phyloP scores from a whole-genome alignment of 1,140 invertebrate species.

The Anastrepha obliqua region DNA sequence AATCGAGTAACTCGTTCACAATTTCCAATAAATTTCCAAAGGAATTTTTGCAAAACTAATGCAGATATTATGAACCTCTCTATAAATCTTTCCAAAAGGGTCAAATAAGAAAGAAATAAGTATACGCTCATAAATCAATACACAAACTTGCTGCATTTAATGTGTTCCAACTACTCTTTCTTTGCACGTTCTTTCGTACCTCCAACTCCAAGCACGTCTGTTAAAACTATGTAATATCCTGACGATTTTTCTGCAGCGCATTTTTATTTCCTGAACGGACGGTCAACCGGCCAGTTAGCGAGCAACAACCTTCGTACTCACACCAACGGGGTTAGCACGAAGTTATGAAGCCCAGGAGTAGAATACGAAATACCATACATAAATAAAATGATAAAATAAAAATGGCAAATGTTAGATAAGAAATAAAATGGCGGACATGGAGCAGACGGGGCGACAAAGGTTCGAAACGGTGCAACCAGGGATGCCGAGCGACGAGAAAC shows the following conservation, averaged over 20 bases:
- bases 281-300: background rate
- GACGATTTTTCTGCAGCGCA: slow-evolving; percentile 38
- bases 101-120: background rate
- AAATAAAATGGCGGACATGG: background rate
- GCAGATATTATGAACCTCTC: too few species aligned
- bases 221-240: slow-evolving; percentile 49
- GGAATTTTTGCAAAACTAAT: too few species aligned
- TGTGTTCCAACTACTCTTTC: background rate
- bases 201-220: background rate
- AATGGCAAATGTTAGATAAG: slow-evolving; percentile 48
- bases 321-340: slow-evolving; percentile 2
- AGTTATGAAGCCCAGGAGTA: slow-evolving; percentile 29
- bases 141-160: slow-evolving; percentile 44
- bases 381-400: slow-evolving; percentile 52
- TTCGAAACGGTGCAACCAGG: background rate
- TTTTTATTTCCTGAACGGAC: slow-evolving; percentile 1
- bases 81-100: too few species aligned
- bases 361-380: slow-evolving; percentile 43
- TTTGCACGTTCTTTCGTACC: background rate
- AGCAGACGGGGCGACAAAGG: background rate
- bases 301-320: background rate
- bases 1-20: too few species aligned
- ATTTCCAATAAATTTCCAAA: too few species aligned
- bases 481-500: background rate
- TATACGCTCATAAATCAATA: slow-evolving; percentile 38